phyloP scores from a whole-genome alignment of 37 sponge, comb jelly and placozoan species.

The Spongilla lacustris region DNA sequence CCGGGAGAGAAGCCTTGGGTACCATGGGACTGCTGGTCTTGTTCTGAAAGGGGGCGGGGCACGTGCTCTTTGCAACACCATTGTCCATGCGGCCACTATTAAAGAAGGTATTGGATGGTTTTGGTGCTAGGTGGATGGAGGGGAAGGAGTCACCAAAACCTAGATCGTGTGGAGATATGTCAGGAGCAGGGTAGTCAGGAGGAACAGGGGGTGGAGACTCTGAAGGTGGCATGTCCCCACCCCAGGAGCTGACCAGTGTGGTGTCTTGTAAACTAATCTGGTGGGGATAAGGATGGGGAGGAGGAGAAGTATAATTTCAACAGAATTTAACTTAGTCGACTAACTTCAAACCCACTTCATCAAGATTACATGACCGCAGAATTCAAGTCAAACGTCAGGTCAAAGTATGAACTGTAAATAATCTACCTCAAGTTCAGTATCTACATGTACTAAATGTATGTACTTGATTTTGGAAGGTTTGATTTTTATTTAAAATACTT shows the following conservation, averaged over 20 bases:
- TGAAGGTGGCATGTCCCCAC: not conserved
- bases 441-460: too few relatives aligned
- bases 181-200: slow-evolving; percentile 35
- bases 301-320: too few relatives aligned
- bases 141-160: not conserved
- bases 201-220: slow-evolving; percentile 23
- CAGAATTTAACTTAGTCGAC: too few relatives aligned
- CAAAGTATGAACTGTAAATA: too few relatives aligned
- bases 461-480: too few relatives aligned
- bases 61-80: not conserved
- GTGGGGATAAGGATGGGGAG: not conserved
- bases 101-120: not conserved
- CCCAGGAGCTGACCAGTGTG: slow-evolving; percentile 7
- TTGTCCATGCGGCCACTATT: not conserved
- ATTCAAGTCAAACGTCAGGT: too few relatives aligned
- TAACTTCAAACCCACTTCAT: too few relatives aligned
- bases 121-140: not conserved
- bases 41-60: not conserved
- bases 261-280: not conserved
- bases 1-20: not conserved
- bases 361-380: too few relatives aligned
- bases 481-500: too few relatives aligned
- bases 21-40: not conserved
- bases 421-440: too few relatives aligned
- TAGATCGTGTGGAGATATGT: slow-evolving; percentile 20